Evolutionary conservation across 2,113 vertebrate species (phyloP).

Genomic region (Dolichotis patagonum): DNA sequence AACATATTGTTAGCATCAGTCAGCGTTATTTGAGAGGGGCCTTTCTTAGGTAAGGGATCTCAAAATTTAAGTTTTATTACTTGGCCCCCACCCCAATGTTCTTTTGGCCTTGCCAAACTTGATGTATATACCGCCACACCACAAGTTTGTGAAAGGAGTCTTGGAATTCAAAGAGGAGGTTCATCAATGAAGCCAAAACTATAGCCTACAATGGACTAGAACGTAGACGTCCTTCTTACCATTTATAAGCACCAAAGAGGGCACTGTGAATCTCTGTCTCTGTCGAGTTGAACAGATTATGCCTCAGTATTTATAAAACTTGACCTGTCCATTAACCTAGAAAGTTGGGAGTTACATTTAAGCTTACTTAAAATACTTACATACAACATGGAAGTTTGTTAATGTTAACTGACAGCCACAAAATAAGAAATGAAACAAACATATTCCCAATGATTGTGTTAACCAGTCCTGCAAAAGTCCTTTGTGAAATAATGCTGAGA

Average conservation of each 20-base stretch:
- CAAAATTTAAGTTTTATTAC: neutral
- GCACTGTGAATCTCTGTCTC: neutral
- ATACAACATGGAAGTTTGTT: neutral
- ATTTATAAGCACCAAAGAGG: neutral
- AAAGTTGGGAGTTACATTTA: neutral
- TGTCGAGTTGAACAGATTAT: neutral
- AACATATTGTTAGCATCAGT: neutral
- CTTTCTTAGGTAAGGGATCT: neutral
- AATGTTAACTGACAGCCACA: neutral
- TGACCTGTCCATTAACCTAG: neutral
- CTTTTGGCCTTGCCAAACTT: neutral
- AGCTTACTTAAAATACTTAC: neutral
- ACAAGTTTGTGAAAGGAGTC: neutral
- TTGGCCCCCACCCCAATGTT: neutral
- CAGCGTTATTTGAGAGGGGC: neutral
- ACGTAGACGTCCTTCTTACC: neutral
- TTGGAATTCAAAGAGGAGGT: neutral
- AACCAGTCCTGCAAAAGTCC: neutral
- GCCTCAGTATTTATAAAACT: neutral
- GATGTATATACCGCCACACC: neutral
- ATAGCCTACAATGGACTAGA: neutral
- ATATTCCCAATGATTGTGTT: neutral
- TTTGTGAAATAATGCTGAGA: neutral
- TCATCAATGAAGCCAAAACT: neutral
- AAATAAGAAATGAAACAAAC: neutral